Evolutionary conservation across 2,113 vertebrate species (phyloP), one percentile per base, ranked within the genome.

Genomic region (Neolamprologus ventralis): DNA sequence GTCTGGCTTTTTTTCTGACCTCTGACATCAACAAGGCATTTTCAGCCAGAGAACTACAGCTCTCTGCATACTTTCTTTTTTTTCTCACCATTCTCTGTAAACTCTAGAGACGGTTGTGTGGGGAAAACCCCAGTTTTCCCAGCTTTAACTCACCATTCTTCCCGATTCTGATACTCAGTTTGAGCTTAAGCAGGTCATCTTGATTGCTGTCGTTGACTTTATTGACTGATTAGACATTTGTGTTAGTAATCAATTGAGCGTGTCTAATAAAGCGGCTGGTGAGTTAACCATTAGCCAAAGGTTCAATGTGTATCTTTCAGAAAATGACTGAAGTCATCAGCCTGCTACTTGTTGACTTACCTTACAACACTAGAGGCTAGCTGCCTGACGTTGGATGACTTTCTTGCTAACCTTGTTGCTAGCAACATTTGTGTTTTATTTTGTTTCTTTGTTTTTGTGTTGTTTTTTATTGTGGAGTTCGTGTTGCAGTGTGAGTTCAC

Each of bases 61-160:
- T 75, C 42, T 28, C 71, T 75, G 23, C 9, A 49, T 49, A 75
- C 10, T 68, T 40, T 65, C 4, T 37, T 65, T 68, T 68, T 65
- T 37, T 21, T 1, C 63, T 0, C 63, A 37, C 19, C 1, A 21
- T 68, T 68, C 0, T 0, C 33, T 68, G 33, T 68, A 37, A 68
- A 68, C 33, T 37, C 11, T 68, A 37, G 33, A 68, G 33, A 68
- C 0, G 1, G 10, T 21, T 21, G 33, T 68, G 16, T 75, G 23
- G 42, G 16, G 0, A 47, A 28, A 75, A 75, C 42, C 23, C 1
- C 58, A 63, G 26, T 17, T 60, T 60, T 31, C 26, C 14, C 2
- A 31, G 58, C 0, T 35, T 63, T 11, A 73, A 49, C 19, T 49
- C 71, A 5, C 71, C 14, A 10, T 1, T 28, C 6, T 75, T 75